phyloP scores from a whole-genome alignment of 2,113 vertebrate species.

The Lipophrys pholis region DNA sequence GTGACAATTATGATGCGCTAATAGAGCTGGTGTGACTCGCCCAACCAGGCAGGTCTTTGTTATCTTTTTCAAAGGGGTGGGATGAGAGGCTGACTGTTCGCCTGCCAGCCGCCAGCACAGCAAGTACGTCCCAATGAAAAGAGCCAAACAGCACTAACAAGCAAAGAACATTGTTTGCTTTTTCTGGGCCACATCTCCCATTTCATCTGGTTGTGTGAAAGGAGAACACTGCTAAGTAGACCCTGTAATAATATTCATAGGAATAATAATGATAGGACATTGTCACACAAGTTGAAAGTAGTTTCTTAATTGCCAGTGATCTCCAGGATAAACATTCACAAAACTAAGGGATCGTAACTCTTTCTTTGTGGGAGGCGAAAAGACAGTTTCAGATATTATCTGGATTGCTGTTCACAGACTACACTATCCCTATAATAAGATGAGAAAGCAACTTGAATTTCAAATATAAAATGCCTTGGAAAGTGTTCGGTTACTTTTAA shows the following conservation, averaged over 20 bases:
- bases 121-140: background rate
- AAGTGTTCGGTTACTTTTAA: too few species aligned
- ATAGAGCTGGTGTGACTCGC: constrained; percentile 1
- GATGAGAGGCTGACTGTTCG: background rate
- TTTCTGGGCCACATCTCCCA: background rate
- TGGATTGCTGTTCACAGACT: too few species aligned
- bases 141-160: constrained; percentile 2
- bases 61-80: constrained; percentile 7
- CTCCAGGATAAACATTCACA: too few species aligned
- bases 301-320: too few species aligned
- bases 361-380: too few species aligned
- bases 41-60: constrained; percentile 3
- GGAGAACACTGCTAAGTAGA: background rate
- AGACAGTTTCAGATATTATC: too few species aligned
- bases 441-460: too few species aligned
- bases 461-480: too few species aligned
- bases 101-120: background rate
- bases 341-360: too few species aligned
- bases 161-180: background rate
- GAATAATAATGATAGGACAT: too few species aligned
- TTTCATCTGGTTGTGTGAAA: background rate
- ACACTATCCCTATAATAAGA: too few species aligned
- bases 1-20: constrained; percentile 2
- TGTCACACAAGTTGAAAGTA: too few species aligned
- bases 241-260: background rate